Evolutionary conservation across 2,888 invertebrate species (phyloP).

Genomic region (Caenorhabditis panamensis): DNA sequence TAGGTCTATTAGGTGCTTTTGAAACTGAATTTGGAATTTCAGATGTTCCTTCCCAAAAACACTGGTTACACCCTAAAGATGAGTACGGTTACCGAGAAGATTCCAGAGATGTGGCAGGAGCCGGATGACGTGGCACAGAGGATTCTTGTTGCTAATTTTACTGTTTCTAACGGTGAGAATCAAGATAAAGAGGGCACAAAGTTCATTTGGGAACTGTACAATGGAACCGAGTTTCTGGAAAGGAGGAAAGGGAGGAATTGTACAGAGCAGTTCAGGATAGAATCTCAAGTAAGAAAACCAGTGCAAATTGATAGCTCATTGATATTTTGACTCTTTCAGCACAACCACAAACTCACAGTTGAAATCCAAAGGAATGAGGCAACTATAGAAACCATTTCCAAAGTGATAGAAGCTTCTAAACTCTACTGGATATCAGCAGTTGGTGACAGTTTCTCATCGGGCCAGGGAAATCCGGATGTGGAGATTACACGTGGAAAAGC

Average conservation of each 20-base stretch:
- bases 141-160: neutral
- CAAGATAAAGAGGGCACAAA: neutral
- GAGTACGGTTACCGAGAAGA: slow-evolving; percentile 14
- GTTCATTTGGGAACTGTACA: neutral
- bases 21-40: neutral
- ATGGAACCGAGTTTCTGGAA: slow-evolving; percentile 4
- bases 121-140: neutral
- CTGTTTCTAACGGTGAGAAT: slow-evolving; percentile 13
- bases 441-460: slow-evolving; percentile 79
- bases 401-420: neutral
- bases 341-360: neutral
- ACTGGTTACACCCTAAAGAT: neutral
- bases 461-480: slow-evolving; percentile 78
- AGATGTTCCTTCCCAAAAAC: neutral
- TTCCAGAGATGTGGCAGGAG: slow-evolving; percentile 27
- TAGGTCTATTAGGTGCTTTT: too few species aligned
- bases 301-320: neutral
- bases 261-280: neutral
- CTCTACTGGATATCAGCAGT: slow-evolving; percentile 74
- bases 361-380: neutral
- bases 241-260: neutral
- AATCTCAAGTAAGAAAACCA: neutral
- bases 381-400: neutral
- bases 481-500: slow-evolving; percentile 31
- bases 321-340: neutral